phyloP scores from a whole-genome alignment of 2,888 invertebrate species.

The Apamea anceps region DNA sequence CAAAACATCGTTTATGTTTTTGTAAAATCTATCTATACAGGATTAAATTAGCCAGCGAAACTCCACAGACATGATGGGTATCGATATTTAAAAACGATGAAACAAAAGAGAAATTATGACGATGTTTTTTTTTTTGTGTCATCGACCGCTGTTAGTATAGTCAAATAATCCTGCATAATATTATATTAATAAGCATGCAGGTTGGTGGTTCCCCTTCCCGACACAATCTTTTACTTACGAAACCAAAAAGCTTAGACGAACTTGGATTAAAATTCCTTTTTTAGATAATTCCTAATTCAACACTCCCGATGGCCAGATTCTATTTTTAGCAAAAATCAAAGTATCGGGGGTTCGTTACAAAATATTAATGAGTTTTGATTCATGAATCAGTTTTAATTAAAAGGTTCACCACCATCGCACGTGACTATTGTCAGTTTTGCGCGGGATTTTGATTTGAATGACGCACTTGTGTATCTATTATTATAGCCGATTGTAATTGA shows the following conservation, averaged over 20 bases:
- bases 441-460: conserved; percentile 21
- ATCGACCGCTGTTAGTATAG: background rate
- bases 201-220: background rate
- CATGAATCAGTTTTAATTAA: conserved; percentile 24
- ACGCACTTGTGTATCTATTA: conserved; percentile 25
- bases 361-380: conserved; percentile 25
- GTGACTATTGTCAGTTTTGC: conserved; percentile 30
- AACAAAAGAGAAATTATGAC: no score
- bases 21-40: background rate
- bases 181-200: background rate
- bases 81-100: no score
- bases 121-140: background rate
- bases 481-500: background rate
- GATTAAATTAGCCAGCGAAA: background rate
- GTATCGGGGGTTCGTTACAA: background rate
- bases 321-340: background rate
- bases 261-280: background rate
- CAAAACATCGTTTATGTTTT: background rate
- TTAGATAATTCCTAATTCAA: background rate
- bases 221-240: background rate
- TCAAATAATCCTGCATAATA: background rate
- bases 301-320: background rate
- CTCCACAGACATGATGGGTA: no score
- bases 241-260: background rate
- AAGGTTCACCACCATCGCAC: conserved; percentile 1